Evolutionary conservation across 35 echinoderm and acorn worm genomes (phyloP), one percentile per base, ranked within the genome.

Genomic region (Ophioderma brevispina): DNA sequence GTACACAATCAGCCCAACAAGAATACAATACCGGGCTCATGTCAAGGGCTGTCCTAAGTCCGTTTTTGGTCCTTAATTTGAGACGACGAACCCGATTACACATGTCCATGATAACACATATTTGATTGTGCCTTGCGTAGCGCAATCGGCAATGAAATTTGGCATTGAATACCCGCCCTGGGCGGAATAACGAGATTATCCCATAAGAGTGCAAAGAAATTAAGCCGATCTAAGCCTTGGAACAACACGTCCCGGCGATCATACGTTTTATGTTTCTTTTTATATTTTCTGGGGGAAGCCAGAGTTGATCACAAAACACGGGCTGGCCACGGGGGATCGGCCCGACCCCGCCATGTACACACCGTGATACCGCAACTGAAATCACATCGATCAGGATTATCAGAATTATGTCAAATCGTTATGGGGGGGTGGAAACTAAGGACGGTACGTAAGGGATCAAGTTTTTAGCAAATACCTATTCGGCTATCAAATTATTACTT

Each of bases 91-190:
- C 59, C 59, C 15, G 10, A 70, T 70, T 70, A 70, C 59, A 70
- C 59, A 70, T 70, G 59, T 70, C n/a, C 59, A 70, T 70, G 59
- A 70, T 70, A 70, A 70, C 10, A 70, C 59, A 70, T 70, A 70
- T 70, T 8, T 70, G 59, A 70, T 70, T 70, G 59, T 70, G 59
- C 23, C n/a, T 6, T 70, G 59, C n/a, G 23, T 70, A 70, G 15
- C n/a, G 59, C 59, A 70, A 70, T 70, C 10, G 23, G 59, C 59
- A 70, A 70, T 18, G 59, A 30, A 70, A 70, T 30, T 70, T 70
- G 59, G 59, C 59, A 25, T 70, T 70, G 59, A 70, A 70, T 70
- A 70, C 59, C 59, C 15, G 59, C 59, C 59, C 17, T 25, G 59
- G 59, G 59, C 59, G 59, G 10, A 70, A 70, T 70, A 70, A 70